phyloP scores from a whole-genome alignment of 2,888 invertebrate species.

The Caenorhabditis uteleia region DNA sequence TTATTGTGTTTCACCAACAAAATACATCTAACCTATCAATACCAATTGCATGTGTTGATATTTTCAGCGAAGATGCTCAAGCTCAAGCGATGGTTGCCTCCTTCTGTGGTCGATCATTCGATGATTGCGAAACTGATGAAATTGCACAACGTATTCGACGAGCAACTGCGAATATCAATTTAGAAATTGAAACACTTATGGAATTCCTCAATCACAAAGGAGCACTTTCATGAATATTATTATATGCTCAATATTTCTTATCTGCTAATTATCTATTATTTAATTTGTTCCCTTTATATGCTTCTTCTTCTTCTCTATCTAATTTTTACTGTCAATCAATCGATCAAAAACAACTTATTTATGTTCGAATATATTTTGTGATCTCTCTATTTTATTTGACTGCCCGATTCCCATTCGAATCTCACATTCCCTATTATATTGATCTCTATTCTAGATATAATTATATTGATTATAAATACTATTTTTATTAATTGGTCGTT shows the following conservation, averaged over 20 bases:
- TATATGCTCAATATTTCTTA: not conserved
- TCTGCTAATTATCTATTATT: not conserved
- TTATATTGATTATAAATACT: too few species aligned
- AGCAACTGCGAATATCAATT: constrained; percentile 69
- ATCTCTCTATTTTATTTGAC: too few species aligned
- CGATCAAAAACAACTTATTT: not conserved
- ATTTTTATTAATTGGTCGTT: too few species aligned
- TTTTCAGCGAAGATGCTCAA: constrained; percentile 68
- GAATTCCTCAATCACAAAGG: constrained; percentile 69
- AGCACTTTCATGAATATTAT: constrained; percentile 46
- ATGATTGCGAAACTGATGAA: constrained; percentile 70
- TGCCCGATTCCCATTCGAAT: too few species aligned
- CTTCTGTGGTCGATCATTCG: constrained; percentile 69
- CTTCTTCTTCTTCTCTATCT: not conserved
- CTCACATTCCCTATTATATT: too few species aligned
- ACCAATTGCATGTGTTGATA: not conserved
- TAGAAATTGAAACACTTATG: constrained; percentile 69
- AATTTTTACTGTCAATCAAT: not conserved
- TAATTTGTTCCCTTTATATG: not conserved
- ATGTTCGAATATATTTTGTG: not conserved
- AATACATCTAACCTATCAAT: not conserved
- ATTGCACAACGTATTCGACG: constrained; percentile 69
- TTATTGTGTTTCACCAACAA: not conserved
- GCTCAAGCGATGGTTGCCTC: constrained; percentile 70
- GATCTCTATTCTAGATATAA: too few species aligned